A percentile compares a stretch with the other conserved stretches of the same genome.
phyloP scores from a whole-genome alignment of 2,113 vertebrate genomes.

The Tautogolabrus adspersus region DNA sequence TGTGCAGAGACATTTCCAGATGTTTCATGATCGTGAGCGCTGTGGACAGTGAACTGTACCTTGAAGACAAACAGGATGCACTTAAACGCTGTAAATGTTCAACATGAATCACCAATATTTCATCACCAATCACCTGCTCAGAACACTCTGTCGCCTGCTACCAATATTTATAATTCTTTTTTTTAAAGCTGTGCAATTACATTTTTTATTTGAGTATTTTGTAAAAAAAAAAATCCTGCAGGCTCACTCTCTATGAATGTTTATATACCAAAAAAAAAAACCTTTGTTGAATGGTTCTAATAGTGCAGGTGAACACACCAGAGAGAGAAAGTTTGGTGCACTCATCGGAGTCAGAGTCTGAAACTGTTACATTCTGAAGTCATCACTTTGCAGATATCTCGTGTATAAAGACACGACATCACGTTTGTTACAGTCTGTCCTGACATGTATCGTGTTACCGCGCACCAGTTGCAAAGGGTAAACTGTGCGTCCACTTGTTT shows the following conservation, averaged over 20 bases:
- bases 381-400: constrained; percentile 47
- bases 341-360: constrained; percentile 67
- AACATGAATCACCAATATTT: constrained; percentile 59
- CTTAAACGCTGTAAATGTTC: constrained; percentile 74
- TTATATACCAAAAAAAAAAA: constrained; percentile 82
- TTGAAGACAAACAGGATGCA: constrained; percentile 75
- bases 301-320: constrained; percentile 60
- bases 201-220: constrained; percentile 67
- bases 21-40: constrained; percentile 17
- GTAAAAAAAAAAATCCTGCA: constrained; percentile 59
- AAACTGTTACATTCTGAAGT: constrained; percentile 65
- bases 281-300: constrained; percentile 55
- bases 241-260: constrained; percentile 63
- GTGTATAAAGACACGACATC: constrained; percentile 45
- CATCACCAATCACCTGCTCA: constrained; percentile 57
- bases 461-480: constrained; percentile 52
- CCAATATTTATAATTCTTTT: constrained; percentile 70
- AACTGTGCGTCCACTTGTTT: constrained; percentile 46
- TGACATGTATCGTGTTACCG: constrained; percentile 24
- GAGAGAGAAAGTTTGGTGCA: constrained; percentile 61
- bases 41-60: constrained; percentile 41
- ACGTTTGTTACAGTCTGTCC: constrained; percentile 42
- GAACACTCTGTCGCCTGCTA: constrained; percentile 46
- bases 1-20: constrained; percentile 47
- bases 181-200: constrained; percentile 80